Evolutionary conservation across 2,797 vertebrate genomes (phyloP).

Genomic region (Acanthopagrus latus): DNA sequence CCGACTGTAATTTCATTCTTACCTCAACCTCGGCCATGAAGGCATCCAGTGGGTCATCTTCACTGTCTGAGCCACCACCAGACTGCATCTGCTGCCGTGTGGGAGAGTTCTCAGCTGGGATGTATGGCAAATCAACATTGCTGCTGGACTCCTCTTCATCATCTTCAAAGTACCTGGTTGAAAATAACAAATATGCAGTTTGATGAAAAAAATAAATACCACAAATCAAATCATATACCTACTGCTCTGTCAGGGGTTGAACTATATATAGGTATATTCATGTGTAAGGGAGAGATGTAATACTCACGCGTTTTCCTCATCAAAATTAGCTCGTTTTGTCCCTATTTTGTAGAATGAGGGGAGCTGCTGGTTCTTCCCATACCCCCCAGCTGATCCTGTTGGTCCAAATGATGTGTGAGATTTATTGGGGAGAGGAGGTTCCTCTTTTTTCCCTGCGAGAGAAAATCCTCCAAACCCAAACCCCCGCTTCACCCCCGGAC

Average conservation of each 20-base stretch:
- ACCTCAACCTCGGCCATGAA: constrained; percentile 99
- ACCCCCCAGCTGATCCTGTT: constrained; percentile 86
- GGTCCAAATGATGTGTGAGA: constrained; percentile 91
- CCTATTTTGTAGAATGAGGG: constrained; percentile 99
- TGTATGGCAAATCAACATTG: constrained; percentile 93
- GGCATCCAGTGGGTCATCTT: constrained; percentile 97
- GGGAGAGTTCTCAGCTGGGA: constrained; percentile 98
- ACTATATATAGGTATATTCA: neutral
- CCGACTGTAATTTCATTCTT: constrained; percentile 51
- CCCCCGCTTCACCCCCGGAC: constrained; percentile 94
- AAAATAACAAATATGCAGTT: constrained; percentile 8
- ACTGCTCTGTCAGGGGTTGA: neutral
- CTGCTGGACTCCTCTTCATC: constrained; percentile 96
- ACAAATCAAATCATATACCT: neutral
- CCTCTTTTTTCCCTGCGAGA: constrained; percentile 93
- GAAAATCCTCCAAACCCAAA: constrained; percentile 99
- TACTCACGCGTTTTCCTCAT: constrained; percentile 99
- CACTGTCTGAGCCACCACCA: constrained; percentile 94
- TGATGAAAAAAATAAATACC: neutral
- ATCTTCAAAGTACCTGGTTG: constrained; percentile 96
- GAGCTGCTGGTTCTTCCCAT: constrained; percentile 92
- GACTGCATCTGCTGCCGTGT: constrained; percentile 94
- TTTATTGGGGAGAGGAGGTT: constrained; percentile 86
- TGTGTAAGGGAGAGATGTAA: neutral
- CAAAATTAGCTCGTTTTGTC: constrained; percentile 96